phyloP scores from a whole-genome alignment of 1,140 invertebrate species.

The Ganaspis sp. region DNA sequence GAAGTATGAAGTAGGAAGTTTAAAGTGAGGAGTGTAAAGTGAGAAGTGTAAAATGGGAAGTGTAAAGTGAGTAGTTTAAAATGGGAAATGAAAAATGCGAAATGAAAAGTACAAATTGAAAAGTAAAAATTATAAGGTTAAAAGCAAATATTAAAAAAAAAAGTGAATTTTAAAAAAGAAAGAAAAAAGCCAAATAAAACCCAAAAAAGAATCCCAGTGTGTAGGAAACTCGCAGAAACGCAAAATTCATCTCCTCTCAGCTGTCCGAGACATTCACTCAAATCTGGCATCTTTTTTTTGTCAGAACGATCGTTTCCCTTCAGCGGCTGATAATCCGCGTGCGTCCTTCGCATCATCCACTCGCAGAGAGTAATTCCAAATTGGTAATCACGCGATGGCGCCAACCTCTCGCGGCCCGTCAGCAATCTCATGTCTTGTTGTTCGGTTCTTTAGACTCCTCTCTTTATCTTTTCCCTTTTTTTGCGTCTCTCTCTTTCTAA shows the following conservation, averaged over 20 bases:
- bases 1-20: too few species aligned
- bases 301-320: conserved; percentile 47
- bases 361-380: conserved; percentile 73
- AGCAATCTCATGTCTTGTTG: conserved; percentile 74
- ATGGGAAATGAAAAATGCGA: too few species aligned
- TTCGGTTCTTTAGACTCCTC: conserved; percentile 57
- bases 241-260: not conserved
- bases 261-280: conserved; percentile 9
- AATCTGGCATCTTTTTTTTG: conserved; percentile 49
- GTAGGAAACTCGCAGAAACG: too few species aligned
- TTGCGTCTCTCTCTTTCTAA: conserved; percentile 41
- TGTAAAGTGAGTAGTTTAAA: too few species aligned
- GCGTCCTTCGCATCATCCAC: conserved; percentile 65
- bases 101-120: too few species aligned
- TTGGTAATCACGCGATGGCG: conserved; percentile 77
- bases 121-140: too few species aligned
- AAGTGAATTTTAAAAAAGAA: too few species aligned
- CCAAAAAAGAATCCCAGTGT: too few species aligned
- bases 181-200: too few species aligned
- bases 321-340: conserved; percentile 64
- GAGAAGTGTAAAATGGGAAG: too few species aligned
- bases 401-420: conserved; percentile 73
- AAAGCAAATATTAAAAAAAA: too few species aligned
- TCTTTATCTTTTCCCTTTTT: conserved; percentile 38
- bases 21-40: too few species aligned